phyloP scores from a whole-genome alignment of 2,888 invertebrate species.

The Sphecodes monilicornis region DNA sequence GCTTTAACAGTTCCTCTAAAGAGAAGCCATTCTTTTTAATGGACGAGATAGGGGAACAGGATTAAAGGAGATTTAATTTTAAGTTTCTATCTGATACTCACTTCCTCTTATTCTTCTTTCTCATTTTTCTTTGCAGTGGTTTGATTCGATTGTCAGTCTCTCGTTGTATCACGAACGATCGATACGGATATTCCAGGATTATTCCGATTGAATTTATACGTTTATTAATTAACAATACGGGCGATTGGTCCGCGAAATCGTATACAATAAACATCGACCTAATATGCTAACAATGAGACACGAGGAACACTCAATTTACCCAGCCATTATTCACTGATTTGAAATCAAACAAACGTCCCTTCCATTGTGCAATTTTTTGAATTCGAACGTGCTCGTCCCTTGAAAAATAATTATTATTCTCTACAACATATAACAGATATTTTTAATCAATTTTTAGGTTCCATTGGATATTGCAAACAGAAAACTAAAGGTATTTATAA shows the following conservation, averaged over 20 bases:
- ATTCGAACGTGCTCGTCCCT: no score
- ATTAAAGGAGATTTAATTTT: constrained; percentile 32
- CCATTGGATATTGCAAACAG: not conserved
- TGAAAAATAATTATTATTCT: not conserved
- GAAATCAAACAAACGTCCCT: not conserved
- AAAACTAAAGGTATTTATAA: not conserved
- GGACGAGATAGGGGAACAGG: constrained; percentile 22
- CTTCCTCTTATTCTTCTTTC: not conserved
- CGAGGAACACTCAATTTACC: not conserved
- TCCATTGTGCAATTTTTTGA: not conserved
- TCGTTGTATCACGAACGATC: not conserved
- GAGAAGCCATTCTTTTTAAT: not conserved
- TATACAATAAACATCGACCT: not conserved
- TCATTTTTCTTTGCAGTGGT: no score
- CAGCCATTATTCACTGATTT: not conserved
- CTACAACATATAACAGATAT: not conserved
- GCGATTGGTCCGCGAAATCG: not conserved
- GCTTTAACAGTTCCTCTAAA: constrained; percentile 24
- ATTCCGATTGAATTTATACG: not conserved
- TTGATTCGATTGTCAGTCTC: not conserved
- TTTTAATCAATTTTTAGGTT: no score
- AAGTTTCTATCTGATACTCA: not conserved
- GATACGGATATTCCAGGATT: not conserved
- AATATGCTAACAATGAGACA: not conserved
- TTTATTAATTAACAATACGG: not conserved